Evolutionary conservation across 2,797 vertebrate species (phyloP).

Genomic region (Phoxinus dragarum): DNA sequence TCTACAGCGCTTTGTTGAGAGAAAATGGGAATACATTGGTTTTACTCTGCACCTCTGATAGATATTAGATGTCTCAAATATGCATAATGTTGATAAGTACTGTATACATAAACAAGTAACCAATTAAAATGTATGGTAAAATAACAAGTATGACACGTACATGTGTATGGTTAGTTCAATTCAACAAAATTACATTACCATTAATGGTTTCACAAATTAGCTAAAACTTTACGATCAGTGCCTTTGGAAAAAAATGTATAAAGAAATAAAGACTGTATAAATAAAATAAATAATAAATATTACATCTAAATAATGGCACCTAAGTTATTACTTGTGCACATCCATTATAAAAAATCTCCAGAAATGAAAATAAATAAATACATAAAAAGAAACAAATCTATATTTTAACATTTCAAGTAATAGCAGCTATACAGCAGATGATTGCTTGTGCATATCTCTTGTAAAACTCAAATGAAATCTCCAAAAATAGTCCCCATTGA

Average conservation of each 20-base stretch:
- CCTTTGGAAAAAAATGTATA: background rate
- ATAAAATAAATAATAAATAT: background rate
- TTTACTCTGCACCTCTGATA: background rate
- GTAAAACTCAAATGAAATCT: background rate
- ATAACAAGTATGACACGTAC: background rate
- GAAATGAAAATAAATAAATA: background rate
- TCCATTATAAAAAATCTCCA: background rate
- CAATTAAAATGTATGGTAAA: background rate
- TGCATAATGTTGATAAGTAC: background rate
- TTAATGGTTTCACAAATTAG: background rate
- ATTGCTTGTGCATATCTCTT: background rate
- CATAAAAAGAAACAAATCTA: background rate
- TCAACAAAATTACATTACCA: background rate
- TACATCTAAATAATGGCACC: background rate
- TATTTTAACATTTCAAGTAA: background rate
- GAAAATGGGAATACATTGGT: background rate
- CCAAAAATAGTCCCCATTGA: background rate
- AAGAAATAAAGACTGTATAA: background rate
- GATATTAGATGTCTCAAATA: background rate
- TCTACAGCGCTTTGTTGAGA: background rate
- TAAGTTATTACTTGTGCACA: background rate
- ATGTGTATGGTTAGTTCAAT: background rate
- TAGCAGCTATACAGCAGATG: background rate
- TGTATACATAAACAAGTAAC: background rate
- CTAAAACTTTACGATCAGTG: background rate